Evolutionary conservation across 2,797 vertebrate genomes (phyloP).

Genomic region (Aldrovandia affinis): DNA sequence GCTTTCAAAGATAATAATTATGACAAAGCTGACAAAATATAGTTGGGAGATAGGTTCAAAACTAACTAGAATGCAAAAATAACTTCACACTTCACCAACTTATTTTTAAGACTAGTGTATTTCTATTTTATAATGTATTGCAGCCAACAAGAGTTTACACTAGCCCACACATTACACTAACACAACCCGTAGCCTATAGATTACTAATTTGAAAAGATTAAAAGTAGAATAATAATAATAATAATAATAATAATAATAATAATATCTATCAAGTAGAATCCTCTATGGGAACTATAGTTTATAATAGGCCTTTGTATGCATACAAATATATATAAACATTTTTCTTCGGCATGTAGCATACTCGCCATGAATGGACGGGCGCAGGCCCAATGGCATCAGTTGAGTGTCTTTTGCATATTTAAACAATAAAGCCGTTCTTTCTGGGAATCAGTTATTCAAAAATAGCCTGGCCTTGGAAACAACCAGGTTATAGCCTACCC

Average conservation of each 20-base stretch:
- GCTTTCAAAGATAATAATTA: background rate
- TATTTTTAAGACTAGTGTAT: background rate
- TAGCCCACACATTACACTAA: background rate
- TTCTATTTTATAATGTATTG: background rate
- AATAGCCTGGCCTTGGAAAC: background rate
- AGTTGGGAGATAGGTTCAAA: background rate
- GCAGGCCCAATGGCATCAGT: background rate
- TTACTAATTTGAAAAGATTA: constrained; percentile 31
- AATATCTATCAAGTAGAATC: too few relatives aligned
- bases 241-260: background rate
- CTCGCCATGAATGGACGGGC: background rate
- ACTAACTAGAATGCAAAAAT: background rate
- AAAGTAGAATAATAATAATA: constrained; percentile 49
- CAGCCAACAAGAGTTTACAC: background rate
- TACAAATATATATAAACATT: too few relatives aligned
- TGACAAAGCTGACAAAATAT: background rate
- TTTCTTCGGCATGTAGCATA: too few relatives aligned
- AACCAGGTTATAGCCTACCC: background rate
- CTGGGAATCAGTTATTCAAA: constrained; percentile 21
- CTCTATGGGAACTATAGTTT: too few relatives aligned
- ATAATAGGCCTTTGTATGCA: too few relatives aligned
- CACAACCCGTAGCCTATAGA: too few relatives aligned
- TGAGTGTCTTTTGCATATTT: background rate
- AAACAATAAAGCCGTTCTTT: background rate
- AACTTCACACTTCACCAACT: background rate